A percentile compares a stretch with the other conserved stretches of the same genome.
phyloP scores from a whole-genome alignment of 2,113 vertebrate species.

The Osmerus eperlanus region DNA sequence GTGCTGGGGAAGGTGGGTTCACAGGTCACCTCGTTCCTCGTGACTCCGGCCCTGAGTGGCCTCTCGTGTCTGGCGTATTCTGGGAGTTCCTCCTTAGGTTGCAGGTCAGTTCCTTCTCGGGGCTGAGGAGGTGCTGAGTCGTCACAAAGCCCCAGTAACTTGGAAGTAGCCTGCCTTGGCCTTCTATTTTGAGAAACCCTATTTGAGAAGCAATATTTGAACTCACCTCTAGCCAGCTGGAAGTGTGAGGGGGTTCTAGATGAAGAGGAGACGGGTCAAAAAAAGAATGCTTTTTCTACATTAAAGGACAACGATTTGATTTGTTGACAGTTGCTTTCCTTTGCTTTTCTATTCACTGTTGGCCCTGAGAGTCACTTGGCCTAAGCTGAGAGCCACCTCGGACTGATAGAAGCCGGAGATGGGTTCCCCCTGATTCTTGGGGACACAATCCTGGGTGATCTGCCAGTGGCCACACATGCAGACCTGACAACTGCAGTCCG shows the following conservation, averaged over 20 bases:
- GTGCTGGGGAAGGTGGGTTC: neutral
- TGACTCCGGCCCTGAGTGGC: neutral
- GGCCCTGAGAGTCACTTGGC: too few relatives aligned
- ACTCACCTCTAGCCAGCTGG: too few relatives aligned
- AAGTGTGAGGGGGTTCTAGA: too few relatives aligned
- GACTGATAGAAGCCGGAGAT: too few relatives aligned
- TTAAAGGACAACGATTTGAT: too few relatives aligned
- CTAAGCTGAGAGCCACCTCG: too few relatives aligned
- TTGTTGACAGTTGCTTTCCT: too few relatives aligned
- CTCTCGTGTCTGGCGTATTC: constrained; percentile 35
- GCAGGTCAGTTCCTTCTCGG: constrained; percentile 24
- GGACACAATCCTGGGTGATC: neutral
- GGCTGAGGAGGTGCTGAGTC: constrained; percentile 26
- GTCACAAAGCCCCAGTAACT: neutral
- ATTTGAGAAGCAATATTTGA: too few relatives aligned
- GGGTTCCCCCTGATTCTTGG: constrained; percentile 13
- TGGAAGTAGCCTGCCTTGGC: constrained; percentile 8
- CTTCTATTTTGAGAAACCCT: constrained; percentile 4
- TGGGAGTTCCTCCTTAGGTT: constrained; percentile 43
- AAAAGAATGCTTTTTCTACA: too few relatives aligned
- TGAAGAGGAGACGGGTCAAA: too few relatives aligned
- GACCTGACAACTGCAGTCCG: constrained; percentile 32
- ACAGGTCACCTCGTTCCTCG: neutral
- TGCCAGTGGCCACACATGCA: constrained; percentile 29
- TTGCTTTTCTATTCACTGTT: too few relatives aligned